Base-by-base conservation (phyloP, 2,888 invertebrate species). In the Smittia aterrima region DNA sequence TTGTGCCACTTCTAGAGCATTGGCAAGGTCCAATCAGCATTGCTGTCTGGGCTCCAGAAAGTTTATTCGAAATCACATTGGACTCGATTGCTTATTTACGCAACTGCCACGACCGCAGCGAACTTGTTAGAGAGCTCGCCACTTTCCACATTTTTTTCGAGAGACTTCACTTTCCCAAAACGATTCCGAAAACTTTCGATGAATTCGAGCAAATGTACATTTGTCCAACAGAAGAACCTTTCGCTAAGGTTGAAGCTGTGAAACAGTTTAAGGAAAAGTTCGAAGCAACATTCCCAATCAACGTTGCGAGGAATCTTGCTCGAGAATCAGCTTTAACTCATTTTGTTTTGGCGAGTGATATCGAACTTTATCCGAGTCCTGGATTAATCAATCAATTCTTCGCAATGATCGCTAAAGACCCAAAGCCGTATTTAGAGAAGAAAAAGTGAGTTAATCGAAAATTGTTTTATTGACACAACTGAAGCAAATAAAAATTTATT, bases 321-420 rank as follows among this genome's bases (percentile, higher is more conserved):
- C 85, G 95, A 20, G 90, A 90, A 77, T 87, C 88, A 40, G 91
- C 91, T 0, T 86, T 90, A 66, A 95, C 95, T 0, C 88, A 92
- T 80, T 94, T 87, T 80, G 86, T 95, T 40, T 85, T 95, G 58
- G 89, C 93, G 6, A 92, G 92, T 68, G 95, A 95, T 80, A 92
- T 95, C 77, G 95, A 95, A 81, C 86, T 95, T 47, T 93, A 92
- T 81, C 95, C 95, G 64, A 93, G 90, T 81, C 89, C 90, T n/a
- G 87, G 89, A 77, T 83, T 95, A 76, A 89, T 91, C 70, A 85
- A 87, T 0, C 86, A 88, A 79, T 95, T 95, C 83, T 84, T 95
- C 75, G 88, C 91, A 77, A 91, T 95, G 92, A 88, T 94, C 68
- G 4, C 11, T 20, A 27, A 62, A 47, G 16, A 47, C 16, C 47